Evolutionary conservation across 2,888 invertebrate species (phyloP).

Genomic region (Nomada hirtipes): DNA sequence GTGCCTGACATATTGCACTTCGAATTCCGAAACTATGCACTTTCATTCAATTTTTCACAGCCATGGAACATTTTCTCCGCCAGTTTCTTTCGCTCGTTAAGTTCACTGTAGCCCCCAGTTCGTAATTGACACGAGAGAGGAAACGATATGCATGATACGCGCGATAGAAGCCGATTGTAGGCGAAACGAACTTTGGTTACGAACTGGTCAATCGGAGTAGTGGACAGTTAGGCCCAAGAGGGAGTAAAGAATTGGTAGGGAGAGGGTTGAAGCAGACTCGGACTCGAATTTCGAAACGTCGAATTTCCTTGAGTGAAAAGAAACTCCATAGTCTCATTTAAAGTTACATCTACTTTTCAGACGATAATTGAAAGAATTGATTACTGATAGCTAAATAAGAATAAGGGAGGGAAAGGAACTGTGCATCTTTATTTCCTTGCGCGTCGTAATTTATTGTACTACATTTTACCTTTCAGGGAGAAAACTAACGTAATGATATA

Average conservation of each 20-base stretch:
- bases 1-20: slow-evolving; percentile 61
- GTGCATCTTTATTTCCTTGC: too few species aligned
- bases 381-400: too few species aligned
- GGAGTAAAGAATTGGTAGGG: slow-evolving; percentile 59
- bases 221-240: slow-evolving; percentile 57
- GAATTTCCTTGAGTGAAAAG: slow-evolving; percentile 1
- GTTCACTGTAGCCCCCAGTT: neutral
- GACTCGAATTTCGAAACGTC: slow-evolving; percentile 57
- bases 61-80: neutral
- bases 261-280: slow-evolving; percentile 66
- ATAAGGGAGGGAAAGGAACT: too few species aligned
- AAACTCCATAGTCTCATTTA: neutral
- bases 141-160: neutral
- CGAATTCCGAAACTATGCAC: slow-evolving; percentile 38
- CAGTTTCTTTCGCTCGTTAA: neutral
- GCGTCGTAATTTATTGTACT: too few species aligned
- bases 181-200: slow-evolving; percentile 60
- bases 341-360: neutral
- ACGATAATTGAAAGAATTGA: neutral
- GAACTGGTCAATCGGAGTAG: slow-evolving; percentile 62
- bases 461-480: too few species aligned
- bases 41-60: slow-evolving; percentile 6
- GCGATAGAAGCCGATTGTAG: slow-evolving; percentile 24
- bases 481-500: too few species aligned
- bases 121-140: neutral